Evolutionary conservation across 2,888 invertebrate genomes (phyloP), one percentile per base, ranked within the genome.

Genomic region (Pandemis cinnamomeana): DNA sequence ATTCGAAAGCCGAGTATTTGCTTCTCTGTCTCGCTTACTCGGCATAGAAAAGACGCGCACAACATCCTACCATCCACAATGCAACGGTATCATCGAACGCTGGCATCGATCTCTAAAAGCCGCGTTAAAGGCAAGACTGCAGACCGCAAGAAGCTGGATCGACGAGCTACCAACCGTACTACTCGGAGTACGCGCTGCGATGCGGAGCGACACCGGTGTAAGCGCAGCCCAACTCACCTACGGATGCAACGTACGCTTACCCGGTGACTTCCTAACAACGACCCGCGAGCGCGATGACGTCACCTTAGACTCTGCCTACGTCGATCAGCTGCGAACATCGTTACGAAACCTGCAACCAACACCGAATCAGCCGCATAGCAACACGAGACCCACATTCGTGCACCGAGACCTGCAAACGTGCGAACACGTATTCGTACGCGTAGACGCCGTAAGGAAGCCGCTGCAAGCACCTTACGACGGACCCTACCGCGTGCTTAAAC

Each of bases 141-240:
- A 10, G 15, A 0, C 10, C n/a, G 41, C 36, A 7, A 51, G 6
- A 0, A 41, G 11, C 66, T 53, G 66, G 66, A n/a, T 67, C 5
- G 41, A 67, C n/a, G 66, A 67, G 20, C 4, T 67, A 53, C 66
- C 66, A 41, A 67, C 53, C 7, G 66, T 67, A 0, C 6, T 67
- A 53, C 53, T 67, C 4, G 36, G 41, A 1, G 51, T 48, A 0
- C 36, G 36, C 42, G 61, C 61, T 0, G 61, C 61, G 42, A 7
- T 44, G 8, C 42, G 42, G 8, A 44, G 42, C 42, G 42, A 44
- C 8, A 44, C 42, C 42, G 42, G 42, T 1, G 42, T 44, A 7
- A 44, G 42, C 42, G 42, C 42, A 44, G 42, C 42, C 7, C 42
- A 44, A 44, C 42, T 44, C 1, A 44, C 42, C 7, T 44, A 44